These are phyloP conservation scores for Sakesphorus luctuosus DNA, from an alignment of 2,113 vertebrate species.

Conservation along the genomic window DNA sequence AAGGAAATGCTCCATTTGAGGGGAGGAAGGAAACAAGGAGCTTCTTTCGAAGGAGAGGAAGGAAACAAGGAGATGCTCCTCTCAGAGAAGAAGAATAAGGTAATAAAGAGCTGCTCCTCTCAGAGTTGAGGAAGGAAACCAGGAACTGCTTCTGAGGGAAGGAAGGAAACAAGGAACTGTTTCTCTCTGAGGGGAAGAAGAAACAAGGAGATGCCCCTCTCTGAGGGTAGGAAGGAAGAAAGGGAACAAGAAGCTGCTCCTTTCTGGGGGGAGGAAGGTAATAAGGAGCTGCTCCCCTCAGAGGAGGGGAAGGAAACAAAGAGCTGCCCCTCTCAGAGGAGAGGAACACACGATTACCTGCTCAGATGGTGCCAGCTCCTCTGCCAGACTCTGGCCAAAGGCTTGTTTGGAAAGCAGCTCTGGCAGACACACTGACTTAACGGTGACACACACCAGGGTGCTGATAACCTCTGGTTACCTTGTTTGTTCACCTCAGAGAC, in stretches of 20 bases:
- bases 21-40: no score
- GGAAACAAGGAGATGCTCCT: no score
- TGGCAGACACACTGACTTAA: slow-evolving; percentile 23
- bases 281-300: background rate
- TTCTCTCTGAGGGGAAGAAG: background rate
- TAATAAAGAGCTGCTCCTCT: background rate
- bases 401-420: slow-evolving; percentile 55
- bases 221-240: background rate
- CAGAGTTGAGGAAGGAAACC: background rate
- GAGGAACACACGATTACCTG: fast-evolving
- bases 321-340: background rate
- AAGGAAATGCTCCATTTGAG: background rate
- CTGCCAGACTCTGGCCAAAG: slow-evolving; percentile 39
- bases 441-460: background rate
- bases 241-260: background rate
- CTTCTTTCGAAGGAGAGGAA: background rate
- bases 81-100: no score
- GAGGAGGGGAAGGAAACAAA: background rate
- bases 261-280: background rate
- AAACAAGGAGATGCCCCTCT: background rate
- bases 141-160: background rate
- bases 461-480: background rate
- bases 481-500: slow-evolving; percentile 46
- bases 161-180: background rate
- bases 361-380: fast-evolving